Percentiles rank a stretch among this genome's conserved stretches.
phyloP scores from a whole-genome alignment of 2,888 invertebrate species.

The Diachrysia chrysitis region DNA sequence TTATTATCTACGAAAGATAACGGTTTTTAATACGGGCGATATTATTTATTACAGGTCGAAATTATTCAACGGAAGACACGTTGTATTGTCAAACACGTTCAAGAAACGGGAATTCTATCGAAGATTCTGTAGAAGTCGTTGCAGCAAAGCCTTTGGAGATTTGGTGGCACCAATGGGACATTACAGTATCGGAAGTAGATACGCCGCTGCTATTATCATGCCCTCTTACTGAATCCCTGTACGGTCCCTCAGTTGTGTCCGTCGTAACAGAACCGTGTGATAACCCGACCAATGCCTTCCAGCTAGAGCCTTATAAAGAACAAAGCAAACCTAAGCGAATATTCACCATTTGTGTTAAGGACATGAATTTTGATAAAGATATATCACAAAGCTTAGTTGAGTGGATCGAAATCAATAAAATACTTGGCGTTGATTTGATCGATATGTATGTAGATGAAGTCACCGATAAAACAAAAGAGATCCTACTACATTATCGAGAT shows the following conservation, averaged over 20 bases:
- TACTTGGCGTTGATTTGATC: slow-evolving; percentile 91
- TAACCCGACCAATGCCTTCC: slow-evolving; percentile 80
- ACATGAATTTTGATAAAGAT: slow-evolving; percentile 91
- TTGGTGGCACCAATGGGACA: slow-evolving; percentile 91
- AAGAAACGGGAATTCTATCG: slow-evolving; percentile 66
- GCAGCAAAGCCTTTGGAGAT: slow-evolving; percentile 90
- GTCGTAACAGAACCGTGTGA: slow-evolving; percentile 87
- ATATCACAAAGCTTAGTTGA: slow-evolving; percentile 90
- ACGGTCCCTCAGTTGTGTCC: slow-evolving; percentile 80
- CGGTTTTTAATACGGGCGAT: background rate
- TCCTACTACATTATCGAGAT: slow-evolving; percentile 89
- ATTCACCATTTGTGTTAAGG: slow-evolving; percentile 93
- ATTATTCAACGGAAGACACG: slow-evolving; percentile 76
- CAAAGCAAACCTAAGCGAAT: slow-evolving; percentile 69
- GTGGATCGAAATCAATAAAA: slow-evolving; percentile 92
- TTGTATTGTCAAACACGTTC: slow-evolving; percentile 89
- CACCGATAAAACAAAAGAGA: slow-evolving; percentile 85
- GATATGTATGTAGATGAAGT: slow-evolving; percentile 91
- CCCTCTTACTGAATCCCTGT: slow-evolving; percentile 85
- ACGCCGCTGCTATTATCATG: slow-evolving; percentile 91
- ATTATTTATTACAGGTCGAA: slow-evolving; percentile 76
- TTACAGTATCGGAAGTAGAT: slow-evolving; percentile 77
- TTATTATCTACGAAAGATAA: slow-evolving; percentile 11
- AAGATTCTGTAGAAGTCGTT: slow-evolving; percentile 86
- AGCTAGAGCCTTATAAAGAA: slow-evolving; percentile 65